Evolutionary conservation across 2,797 vertebrate species (phyloP), one percentile per base, ranked within the genome.

Genomic region (Tamandua tetradactyla): DNA sequence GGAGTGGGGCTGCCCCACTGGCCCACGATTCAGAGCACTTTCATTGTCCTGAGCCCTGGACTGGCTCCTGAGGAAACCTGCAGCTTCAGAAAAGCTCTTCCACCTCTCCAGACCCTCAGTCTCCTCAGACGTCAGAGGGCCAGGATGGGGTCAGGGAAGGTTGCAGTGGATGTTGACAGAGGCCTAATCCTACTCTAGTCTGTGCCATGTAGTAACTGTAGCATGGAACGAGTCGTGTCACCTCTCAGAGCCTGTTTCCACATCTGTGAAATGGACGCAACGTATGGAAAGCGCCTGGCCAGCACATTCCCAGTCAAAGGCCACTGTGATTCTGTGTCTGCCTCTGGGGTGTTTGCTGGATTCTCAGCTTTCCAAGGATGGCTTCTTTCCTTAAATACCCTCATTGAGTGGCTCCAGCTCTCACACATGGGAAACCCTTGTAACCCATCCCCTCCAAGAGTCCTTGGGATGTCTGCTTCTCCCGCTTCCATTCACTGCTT

Each of bases 11-110:
- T 5, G n/a, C 35, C 86, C 78, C 40, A 18, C 30, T 27, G 47
- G 71, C 25, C 87, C 81, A n/a, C 66, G n/a, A 37, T 74, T 89
- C 91, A 79, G 64, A 95, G 27, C 66, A 71, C 30, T 95, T 95
- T 94, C 87, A 95, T 75, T 87, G 95, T 89, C 89, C 55, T 49
- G 57, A 59, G 49, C 93, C 52, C 80, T 93, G 72, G 76, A 69
- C 81, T 91, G 80, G 72, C 90, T 94, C 62, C 83, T 5, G 42
- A 92, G 79, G 52, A 84, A 61, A 22, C 9, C 1, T 14, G 49
- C 61, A 91, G 81, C 81, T 69, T 93, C 81, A 94, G 78, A 59
- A 8, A 55, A 75, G 76, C 59, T 68, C 57, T 52, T 96, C 75
- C 40, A 57, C 72, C n/a, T 87, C 55, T 91, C 13, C 20, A 27